Base-by-base conservation (phyloP, 2,888 invertebrate species). In the Ophion ventricosus region DNA sequence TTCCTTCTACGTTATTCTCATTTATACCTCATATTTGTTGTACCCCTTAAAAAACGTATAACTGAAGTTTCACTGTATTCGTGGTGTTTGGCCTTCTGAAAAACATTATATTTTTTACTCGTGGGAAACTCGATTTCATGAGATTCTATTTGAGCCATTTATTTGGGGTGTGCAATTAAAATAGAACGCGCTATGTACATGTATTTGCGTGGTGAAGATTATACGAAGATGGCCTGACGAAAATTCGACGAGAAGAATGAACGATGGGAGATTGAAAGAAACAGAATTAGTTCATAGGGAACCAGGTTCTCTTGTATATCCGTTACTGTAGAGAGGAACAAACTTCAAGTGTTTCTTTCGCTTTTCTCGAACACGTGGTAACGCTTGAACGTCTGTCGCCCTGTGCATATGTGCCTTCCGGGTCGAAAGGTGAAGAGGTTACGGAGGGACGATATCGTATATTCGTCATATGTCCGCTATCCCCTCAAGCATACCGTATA, bases 371-470 rank as follows among this genome's bases (percentile, higher is more conserved):
- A 57, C n/a, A 10, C 56, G 67, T 66, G 57, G 26, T 43, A 63
- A 64, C 35, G 56, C 43, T 66, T 14, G 49, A 69, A 49, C 35
- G 69, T 69, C 69, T 70, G 66, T 76, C 11, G 29, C 29, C 7
- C 43, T 54, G 49, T 26, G 29, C 49, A 64, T 79, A 26, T 40
- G 74, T 72, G 40, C 23, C 35, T 67, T 69, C 26, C 74, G 66
- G 86, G 86, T 86, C 86, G 86, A 86, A 86, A 86, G 86, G 86
- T 86, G 83, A 86, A 85, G 86, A 86, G 85, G 85, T 86, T 86
- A 84, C 73, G 69, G 59, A 59, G 40, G 56, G 56, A 25, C 63
- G 40, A 78, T 56, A 57, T 72, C 35, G 61, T 20, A 69, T 49
- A 63, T 59, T 78, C 26, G 40, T 69, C 14, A 63, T 72, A 56